phyloP scores from a whole-genome alignment of 2,797 vertebrate genomes.

The Rhinophrynus dorsalis region DNA sequence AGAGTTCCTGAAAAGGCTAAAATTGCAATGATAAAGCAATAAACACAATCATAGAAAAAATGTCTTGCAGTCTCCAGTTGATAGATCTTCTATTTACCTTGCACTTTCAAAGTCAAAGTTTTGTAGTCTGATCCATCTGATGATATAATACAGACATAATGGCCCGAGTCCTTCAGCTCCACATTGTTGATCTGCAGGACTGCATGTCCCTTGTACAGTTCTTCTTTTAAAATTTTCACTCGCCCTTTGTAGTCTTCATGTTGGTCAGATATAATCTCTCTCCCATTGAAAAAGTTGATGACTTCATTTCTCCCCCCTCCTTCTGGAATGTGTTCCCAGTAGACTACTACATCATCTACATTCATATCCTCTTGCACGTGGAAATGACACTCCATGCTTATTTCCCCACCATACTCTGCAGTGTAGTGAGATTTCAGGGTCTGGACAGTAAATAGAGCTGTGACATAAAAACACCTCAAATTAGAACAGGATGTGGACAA shows the following conservation, averaged over 20 bases:
- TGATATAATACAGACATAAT: slow-evolving; percentile 76
- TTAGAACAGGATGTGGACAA: no score
- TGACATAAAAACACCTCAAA: no score
- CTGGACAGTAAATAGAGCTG: slow-evolving; percentile 78
- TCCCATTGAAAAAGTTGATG: slow-evolving; percentile 39
- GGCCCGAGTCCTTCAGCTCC: slow-evolving; percentile 75
- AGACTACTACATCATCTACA: slow-evolving; percentile 64
- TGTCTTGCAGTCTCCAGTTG: not conserved
- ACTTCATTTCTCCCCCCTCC: slow-evolving; percentile 25
- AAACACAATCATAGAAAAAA: slow-evolving; percentile 42
- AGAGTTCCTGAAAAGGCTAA: no score
- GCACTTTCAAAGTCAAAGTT: slow-evolving; percentile 71
- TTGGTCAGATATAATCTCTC: slow-evolving; percentile 55
- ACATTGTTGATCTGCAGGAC: slow-evolving; percentile 75
- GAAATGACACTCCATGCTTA: slow-evolving; percentile 85
- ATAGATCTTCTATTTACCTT: slow-evolving; percentile 74
- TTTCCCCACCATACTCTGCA: slow-evolving; percentile 67
- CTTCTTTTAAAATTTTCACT: slow-evolving; percentile 66
- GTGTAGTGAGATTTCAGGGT: slow-evolving; percentile 62
- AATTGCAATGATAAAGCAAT: no score
- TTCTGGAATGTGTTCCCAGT: slow-evolving; percentile 76
- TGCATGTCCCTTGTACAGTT: slow-evolving; percentile 71
- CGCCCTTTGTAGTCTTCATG: slow-evolving; percentile 65
- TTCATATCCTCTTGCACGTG: slow-evolving; percentile 54
- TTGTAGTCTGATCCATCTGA: slow-evolving; percentile 80